phyloP scores from a whole-genome alignment of 2,797 vertebrate species.

The Lates japonicus region DNA sequence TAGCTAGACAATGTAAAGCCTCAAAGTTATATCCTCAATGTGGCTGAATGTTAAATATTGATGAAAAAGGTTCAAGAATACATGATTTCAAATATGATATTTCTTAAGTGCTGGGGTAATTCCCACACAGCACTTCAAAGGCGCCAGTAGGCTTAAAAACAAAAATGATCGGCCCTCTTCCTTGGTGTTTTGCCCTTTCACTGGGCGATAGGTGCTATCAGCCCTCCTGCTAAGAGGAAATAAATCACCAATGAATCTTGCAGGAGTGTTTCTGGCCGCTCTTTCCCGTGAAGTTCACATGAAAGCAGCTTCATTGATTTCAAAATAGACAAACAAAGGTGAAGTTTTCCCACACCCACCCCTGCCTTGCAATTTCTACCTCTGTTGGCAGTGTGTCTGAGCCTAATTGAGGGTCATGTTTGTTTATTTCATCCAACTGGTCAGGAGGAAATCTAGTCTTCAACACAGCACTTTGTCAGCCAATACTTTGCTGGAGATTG shows the following conservation, averaged over 20 bases:
- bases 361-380: conserved; percentile 49
- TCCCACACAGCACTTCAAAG: conserved; percentile 65
- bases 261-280: conserved; percentile 67
- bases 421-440: conserved; percentile 61
- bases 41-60: conserved; percentile 78
- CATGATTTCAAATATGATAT: conserved; percentile 84
- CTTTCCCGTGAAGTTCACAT: conserved; percentile 77
- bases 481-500: conserved; percentile 18
- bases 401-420: conserved; percentile 51
- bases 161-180: conserved; percentile 50
- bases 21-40: conserved; percentile 31
- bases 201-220: conserved; percentile 65
- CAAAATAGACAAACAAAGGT: conserved; percentile 72
- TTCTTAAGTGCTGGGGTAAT: conserved; percentile 73
- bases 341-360: conserved; percentile 71
- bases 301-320: conserved; percentile 85
- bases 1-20: conserved; percentile 49
- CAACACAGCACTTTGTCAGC: conserved; percentile 10
- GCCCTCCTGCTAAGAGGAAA: conserved; percentile 46
- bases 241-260: conserved; percentile 77
- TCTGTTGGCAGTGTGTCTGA: conserved; percentile 24
- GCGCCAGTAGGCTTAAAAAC: conserved; percentile 41
- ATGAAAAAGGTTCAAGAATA: conserved; percentile 75
- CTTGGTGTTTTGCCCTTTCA: conserved; percentile 58
- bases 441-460: conserved; percentile 50